phyloP scores from a whole-genome alignment of 2,113 vertebrate species.

The Chascanopsetta lugubris region DNA sequence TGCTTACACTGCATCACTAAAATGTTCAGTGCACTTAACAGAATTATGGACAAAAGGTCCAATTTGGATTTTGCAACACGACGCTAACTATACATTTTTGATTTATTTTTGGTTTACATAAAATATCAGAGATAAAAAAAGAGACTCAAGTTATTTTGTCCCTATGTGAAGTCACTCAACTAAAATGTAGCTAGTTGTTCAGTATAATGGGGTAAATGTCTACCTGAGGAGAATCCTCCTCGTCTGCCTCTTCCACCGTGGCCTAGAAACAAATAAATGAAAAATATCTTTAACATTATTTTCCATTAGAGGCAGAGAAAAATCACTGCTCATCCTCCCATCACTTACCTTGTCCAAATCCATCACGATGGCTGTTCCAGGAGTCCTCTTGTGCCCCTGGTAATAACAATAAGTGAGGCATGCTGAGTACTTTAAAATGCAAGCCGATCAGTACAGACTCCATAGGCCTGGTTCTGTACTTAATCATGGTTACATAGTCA shows the following conservation, averaged over 20 bases:
- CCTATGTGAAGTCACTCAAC: neutral
- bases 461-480: no score
- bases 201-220: neutral
- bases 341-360: constrained; percentile 5
- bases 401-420: neutral
- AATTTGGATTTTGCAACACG: no score
- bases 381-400: neutral
- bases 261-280: constrained; percentile 20
- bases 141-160: neutral
- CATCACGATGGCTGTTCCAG: neutral
- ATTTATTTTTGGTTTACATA: neutral
- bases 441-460: no score
- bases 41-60: no score
- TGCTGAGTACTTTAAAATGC: no score
- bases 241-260: constrained; percentile 45
- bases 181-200: neutral
- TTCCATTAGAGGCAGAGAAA: rapidly evolving
- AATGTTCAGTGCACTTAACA: no score
- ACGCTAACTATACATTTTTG: no score
- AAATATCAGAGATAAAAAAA: neutral
- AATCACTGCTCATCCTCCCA: neutral
- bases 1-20: no score
- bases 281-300: neutral
- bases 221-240: constrained; percentile 66
- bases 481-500: no score